Conservation (phyloP, 2,113 vertebrate genomes). For the Acrocephalus kingi region DNA sequence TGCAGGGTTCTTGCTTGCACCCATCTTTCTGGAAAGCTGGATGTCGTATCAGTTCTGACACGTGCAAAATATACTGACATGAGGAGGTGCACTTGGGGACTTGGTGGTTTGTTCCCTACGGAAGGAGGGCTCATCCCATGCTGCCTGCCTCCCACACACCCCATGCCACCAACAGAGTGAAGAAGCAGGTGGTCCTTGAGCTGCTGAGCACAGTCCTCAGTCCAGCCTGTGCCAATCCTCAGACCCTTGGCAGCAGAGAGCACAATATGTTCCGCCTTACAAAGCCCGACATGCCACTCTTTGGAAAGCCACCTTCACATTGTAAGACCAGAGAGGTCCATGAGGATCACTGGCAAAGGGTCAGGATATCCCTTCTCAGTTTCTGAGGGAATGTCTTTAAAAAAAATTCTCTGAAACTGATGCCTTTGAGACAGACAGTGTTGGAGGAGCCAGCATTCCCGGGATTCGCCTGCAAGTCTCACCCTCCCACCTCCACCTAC, state of each 20-base stretch:
- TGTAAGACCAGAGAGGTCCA: neutral
- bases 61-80: accelerated
- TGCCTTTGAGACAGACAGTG: accelerated
- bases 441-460: neutral
- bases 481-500: neutral
- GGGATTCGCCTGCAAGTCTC: neutral
- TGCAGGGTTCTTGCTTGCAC: neutral
- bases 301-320: neutral
- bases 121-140: neutral
- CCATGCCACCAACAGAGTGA: neutral
- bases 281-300: accelerated
- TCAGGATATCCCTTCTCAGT: neutral
- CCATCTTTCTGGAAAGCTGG: neutral
- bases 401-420: neutral
- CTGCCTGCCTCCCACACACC: neutral
- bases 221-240: neutral
- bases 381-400: neutral
- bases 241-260: neutral
- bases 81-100: neutral
- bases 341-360: neutral
- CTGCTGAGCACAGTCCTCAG: neutral
- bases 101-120: accelerated
- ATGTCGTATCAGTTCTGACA: neutral
- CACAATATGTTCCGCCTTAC: accelerated
- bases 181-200: neutral